phyloP scores from a whole-genome alignment of 1,140 invertebrate species.

The Saccostrea glomerata region DNA sequence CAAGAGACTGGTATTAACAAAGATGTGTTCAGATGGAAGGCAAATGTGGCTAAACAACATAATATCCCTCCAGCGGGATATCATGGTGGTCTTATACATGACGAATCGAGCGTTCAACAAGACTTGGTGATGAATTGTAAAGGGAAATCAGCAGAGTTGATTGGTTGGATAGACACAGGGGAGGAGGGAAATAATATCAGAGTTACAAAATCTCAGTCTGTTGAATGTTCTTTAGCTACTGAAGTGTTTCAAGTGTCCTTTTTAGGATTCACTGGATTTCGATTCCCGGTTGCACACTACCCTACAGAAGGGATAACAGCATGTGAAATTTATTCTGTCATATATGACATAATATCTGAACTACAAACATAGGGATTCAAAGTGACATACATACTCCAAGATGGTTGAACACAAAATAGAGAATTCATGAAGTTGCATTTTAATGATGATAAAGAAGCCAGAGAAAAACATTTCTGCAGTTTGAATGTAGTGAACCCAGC shows the following conservation, averaged over 20 bases:
- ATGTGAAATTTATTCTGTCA: conserved; percentile 35
- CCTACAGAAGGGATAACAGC: conserved; percentile 43
- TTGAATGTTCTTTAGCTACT: conserved; percentile 25
- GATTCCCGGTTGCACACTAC: conserved; percentile 51
- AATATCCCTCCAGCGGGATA: conserved; percentile 20
- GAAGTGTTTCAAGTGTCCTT: conserved; percentile 39
- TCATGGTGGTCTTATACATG: conserved; percentile 47
- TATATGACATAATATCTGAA: conserved; percentile 43
- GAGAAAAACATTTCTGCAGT: not conserved
- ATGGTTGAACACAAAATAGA: conserved; percentile 42
- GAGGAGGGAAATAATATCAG: conserved; percentile 34
- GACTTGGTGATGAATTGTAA: conserved; percentile 43
- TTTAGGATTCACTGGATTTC: conserved; percentile 50
- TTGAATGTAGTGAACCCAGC: conserved; percentile 15
- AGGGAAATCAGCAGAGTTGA: conserved; percentile 30
- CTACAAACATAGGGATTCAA: conserved; percentile 40
- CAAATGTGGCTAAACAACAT: conserved; percentile 2
- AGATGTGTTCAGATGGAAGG: conserved; percentile 43
- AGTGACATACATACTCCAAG: conserved; percentile 44
- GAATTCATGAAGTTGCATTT: conserved; percentile 48
- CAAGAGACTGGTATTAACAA: conserved; percentile 35
- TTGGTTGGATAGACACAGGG: conserved; percentile 50
- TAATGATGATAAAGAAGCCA: conserved; percentile 17
- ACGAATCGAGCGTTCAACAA: conserved; percentile 46
- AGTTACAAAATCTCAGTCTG: conserved; percentile 28